Conservation (phyloP, 2,797 vertebrate genomes). For the Coracias cyanogaster region DNA sequence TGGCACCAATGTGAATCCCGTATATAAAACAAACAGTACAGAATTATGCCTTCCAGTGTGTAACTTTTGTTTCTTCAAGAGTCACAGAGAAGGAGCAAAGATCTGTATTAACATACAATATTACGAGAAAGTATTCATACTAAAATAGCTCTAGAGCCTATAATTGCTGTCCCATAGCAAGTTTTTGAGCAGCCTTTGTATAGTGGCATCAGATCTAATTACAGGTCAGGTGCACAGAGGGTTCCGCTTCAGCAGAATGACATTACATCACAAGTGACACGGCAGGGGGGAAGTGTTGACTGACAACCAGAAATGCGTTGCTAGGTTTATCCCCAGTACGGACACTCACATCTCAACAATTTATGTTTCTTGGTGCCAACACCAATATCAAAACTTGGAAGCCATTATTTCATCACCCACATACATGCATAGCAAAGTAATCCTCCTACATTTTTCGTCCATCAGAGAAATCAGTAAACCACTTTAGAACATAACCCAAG, state of each 20-base stretch:
- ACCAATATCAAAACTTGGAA: conserved; percentile 37
- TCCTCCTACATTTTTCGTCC: neutral
- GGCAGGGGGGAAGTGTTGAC: neutral
- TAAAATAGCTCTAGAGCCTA: neutral
- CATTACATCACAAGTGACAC: conserved; percentile 12
- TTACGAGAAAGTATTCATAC: neutral
- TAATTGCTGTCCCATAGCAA: neutral
- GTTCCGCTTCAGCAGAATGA: conserved; percentile 2
- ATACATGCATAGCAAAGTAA: neutral
- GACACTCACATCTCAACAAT: conserved; percentile 19
- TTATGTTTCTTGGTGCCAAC: conserved; percentile 33
- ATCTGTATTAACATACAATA: neutral
- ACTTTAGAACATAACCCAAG: conserved; percentile 31
- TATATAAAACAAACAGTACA: neutral
- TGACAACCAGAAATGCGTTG: conserved; percentile 37
- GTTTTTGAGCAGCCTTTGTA: neutral
- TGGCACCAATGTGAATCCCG: neutral
- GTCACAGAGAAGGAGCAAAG: neutral
- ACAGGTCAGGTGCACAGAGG: neutral
- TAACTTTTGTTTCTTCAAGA: neutral
- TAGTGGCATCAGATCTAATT: neutral
- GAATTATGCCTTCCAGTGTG: neutral
- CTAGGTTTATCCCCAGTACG: conserved; percentile 39
- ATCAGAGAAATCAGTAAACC: neutral
- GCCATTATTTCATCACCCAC: neutral